Evolutionary conservation across 1,140 invertebrate species (phyloP), one percentile per base, ranked within the genome.

Genomic region (Pristionchus pacificus): DNA sequence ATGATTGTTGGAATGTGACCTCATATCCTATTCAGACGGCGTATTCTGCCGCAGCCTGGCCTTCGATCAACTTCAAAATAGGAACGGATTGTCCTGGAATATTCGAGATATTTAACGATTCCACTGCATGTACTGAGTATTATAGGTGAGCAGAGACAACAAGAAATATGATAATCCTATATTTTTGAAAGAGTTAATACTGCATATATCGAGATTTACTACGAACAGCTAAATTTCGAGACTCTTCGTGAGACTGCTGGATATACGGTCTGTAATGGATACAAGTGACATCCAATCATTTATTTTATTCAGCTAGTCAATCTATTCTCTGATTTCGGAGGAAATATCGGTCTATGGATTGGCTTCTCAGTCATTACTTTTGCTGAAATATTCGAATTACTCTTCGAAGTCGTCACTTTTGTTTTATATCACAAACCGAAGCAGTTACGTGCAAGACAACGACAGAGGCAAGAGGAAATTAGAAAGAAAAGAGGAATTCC

Each of bases 21-120:
- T n/a, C n/a, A n/a, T n/a, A n/a, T 49, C 38, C 38, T 19, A 10
- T 49, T 6, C 19, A 49, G 71, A 84, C 81, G 1, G 80, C 81
- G 10, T 83, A 83, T 65, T 84, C 82, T 19, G 81, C 81, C 58
- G 83, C 81, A n/a, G 80, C 81, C 13, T 83, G 81, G 81, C 81
- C 81, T 33, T 74, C 79, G 28, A 38, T 74, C 10, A 83, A 84
- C 59, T 84, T 83, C 65, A 83, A 84, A 59, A 83, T 84, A 58
- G 79, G 79, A 14, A 71, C 63, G 15, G 74, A 64, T 32, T 74
- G 71, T 70, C 75, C 74, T n/a, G 24, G 75, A 62, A 25, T 68
- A 19, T 61, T 57, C 10, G 65, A 70, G 19, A 76, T 75, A 3
- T 69, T 68, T 31, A 76, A 76, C 60, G 75, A 76, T 33, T 69